A percentile compares a stretch with the other conserved stretches of the same genome.
Evolutionary conservation across 2,113 vertebrate genomes (phyloP).

Genomic region (Ochotona princeps): DNA sequence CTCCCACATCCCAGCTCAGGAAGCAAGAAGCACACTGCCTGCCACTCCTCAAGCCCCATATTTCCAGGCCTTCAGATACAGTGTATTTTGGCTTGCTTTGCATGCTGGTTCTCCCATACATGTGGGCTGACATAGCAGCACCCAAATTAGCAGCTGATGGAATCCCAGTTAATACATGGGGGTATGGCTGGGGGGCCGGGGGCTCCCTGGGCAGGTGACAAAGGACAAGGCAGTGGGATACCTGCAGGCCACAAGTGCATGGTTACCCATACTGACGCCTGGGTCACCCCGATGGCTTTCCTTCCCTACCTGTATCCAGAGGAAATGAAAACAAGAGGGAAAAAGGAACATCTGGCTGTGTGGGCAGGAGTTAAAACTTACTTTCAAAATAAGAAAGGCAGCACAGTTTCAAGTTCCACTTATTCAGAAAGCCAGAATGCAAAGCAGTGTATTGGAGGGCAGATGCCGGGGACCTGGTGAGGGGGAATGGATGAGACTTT

Average conservation of each 20-base stretch:
- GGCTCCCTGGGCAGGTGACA: background rate
- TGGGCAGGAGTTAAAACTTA: constrained; percentile 72
- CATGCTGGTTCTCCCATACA: constrained; percentile 11
- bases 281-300: background rate
- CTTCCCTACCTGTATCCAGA: constrained; percentile 2
- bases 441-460: constrained; percentile 27
- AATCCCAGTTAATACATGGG: no score
- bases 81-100: constrained; percentile 68
- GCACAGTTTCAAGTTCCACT: constrained; percentile 51
- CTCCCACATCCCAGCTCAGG: constrained; percentile 33
- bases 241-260: background rate
- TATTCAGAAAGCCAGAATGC: constrained; percentile 31
- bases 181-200: no score
- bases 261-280: background rate
- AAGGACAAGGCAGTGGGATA: background rate
- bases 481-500: no score
- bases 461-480: background rate
- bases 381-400: constrained; percentile 76
- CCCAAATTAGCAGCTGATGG: constrained; percentile 41
- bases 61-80: constrained; percentile 60
- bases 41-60: constrained; percentile 48
- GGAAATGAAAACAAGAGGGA: constrained; percentile 40
- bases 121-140: constrained; percentile 41
- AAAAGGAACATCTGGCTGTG: constrained; percentile 73
- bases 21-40: background rate